Conservation (phyloP, 2,888 invertebrate genomes). For the Lottia scabra region DNA sequence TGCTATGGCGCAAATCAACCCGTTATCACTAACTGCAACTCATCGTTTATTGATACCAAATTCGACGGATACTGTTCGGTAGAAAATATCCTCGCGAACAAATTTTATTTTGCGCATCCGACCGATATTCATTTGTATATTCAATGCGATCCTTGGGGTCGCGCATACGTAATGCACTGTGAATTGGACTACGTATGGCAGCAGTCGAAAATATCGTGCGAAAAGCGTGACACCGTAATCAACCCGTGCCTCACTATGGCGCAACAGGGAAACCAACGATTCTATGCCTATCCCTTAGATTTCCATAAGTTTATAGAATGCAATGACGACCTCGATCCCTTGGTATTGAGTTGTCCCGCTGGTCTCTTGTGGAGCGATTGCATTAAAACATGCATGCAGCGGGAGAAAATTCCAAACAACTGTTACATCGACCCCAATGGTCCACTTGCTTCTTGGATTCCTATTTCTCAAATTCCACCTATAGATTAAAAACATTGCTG, state of each 20-base stretch:
- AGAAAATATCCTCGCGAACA: slow-evolving; percentile 22
- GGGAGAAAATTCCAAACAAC: background rate
- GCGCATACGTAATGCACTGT: slow-evolving; percentile 34
- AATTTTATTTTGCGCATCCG: slow-evolving; percentile 34
- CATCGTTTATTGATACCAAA: background rate
- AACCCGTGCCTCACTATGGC: background rate
- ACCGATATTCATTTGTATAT: slow-evolving; percentile 40
- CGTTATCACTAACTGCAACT: background rate
- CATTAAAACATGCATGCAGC: slow-evolving; percentile 28
- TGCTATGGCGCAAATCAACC: background rate
- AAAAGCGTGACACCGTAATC: background rate
- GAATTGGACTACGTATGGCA: slow-evolving; percentile 28
- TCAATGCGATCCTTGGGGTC: slow-evolving; percentile 44
- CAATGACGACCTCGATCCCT: slow-evolving; percentile 28
- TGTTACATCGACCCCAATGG: background rate
- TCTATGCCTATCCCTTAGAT: slow-evolving; percentile 38
- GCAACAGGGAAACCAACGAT: slow-evolving; percentile 8
- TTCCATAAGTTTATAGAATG: slow-evolving; percentile 42
- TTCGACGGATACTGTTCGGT: slow-evolving; percentile 35
- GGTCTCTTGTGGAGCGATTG: slow-evolving; percentile 10
- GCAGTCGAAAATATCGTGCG: background rate
- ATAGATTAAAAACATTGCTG: too few relatives aligned
- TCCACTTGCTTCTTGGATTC: background rate
- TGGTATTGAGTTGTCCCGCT: slow-evolving; percentile 8
- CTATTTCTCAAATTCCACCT: background rate